Conservation (phyloP, 2,797 vertebrate genomes). For the Enteromius mattozi region DNA sequence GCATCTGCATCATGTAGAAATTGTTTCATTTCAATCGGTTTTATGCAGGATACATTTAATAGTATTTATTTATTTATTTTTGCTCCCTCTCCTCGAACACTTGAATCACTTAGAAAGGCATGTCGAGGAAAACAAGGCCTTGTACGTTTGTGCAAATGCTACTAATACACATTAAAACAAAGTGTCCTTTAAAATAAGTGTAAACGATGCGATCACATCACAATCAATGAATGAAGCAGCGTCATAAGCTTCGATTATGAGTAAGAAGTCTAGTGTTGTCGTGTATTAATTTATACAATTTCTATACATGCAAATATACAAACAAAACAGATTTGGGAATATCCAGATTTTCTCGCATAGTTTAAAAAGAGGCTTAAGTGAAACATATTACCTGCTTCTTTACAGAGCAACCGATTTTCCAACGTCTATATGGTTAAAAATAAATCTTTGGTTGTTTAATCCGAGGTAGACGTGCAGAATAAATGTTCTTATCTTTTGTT, state of each 20-base stretch:
- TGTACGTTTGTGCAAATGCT: not conserved
- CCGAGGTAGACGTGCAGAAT: not conserved
- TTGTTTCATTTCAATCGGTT: not conserved
- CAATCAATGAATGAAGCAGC: not conserved
- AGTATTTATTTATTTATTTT: not conserved
- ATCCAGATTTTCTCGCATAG: not conserved
- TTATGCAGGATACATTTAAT: not conserved
- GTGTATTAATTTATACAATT: not conserved
- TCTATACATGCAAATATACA: not conserved
- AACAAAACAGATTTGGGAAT: not conserved
- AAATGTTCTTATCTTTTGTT: not conserved
- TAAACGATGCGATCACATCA: not conserved
- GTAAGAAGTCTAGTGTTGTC: not conserved
- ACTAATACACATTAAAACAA: not conserved
- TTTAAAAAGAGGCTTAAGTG: not conserved
- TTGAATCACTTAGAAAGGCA: not conserved
- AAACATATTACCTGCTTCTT: conserved; percentile 34
- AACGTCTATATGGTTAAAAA: not conserved
- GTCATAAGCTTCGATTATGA: not conserved
- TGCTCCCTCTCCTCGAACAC: not conserved
- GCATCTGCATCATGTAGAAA: not conserved
- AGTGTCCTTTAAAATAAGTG: not conserved
- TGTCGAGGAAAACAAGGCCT: not conserved
- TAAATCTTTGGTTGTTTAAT: not conserved
- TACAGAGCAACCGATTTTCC: not conserved